Percentiles rank a stretch among this genome's conserved stretches.
Conservation (phyloP, 2,797 vertebrate genomes). For the Buceros bicornis region DNA sequence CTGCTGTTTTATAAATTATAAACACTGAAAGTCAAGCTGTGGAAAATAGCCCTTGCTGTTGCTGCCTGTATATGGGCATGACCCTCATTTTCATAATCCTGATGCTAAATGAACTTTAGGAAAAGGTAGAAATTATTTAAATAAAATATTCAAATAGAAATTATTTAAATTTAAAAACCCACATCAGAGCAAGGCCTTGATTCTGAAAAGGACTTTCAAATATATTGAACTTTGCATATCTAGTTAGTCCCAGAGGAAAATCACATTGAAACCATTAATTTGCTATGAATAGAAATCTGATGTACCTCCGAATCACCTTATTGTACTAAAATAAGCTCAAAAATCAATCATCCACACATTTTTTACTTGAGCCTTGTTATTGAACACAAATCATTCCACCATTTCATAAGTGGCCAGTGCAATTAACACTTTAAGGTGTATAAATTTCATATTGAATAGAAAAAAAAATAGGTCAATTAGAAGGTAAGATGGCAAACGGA, state of each 20-base stretch:
- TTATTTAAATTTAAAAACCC: not conserved
- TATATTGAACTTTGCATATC: not conserved
- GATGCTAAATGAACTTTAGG: not conserved
- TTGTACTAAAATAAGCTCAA: not conserved
- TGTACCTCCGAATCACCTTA: not conserved
- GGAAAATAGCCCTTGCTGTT: not conserved
- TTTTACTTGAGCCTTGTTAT: not conserved
- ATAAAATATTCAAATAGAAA: not conserved
- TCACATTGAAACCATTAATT: not conserved
- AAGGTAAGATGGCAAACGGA: not conserved
- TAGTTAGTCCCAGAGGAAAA: not conserved
- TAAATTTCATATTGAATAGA: not conserved
- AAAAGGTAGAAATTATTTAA: not conserved
- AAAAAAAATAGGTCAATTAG: not conserved
- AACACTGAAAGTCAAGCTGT: not conserved
- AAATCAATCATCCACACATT: not conserved
- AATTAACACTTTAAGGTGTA: not conserved
- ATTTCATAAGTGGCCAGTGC: not conserved
- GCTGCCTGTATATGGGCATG: not conserved
- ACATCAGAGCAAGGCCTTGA: not conserved
- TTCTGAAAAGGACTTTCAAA: not conserved
- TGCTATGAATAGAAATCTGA: not conserved
- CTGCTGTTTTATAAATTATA: not conserved
- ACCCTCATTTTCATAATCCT: not conserved
- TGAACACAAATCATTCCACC: not conserved